Evolutionary conservation across 2,888 invertebrate genomes (phyloP), one percentile per base, ranked within the genome.

Genomic region (Limnephilus lunatus): DNA sequence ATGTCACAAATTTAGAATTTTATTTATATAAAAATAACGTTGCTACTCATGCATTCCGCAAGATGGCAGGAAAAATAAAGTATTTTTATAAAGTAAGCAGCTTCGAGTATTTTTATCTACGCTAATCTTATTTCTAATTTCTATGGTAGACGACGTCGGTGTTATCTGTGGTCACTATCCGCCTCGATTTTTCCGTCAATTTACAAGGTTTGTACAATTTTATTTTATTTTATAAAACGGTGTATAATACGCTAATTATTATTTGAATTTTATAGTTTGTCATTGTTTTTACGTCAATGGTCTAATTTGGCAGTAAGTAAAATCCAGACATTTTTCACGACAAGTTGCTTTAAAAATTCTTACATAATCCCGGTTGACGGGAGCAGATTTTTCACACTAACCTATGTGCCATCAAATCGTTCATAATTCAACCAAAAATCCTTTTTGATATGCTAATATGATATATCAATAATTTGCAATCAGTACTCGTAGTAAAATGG

Each of bases 301-400:
- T 7, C 25, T 82, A 82, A 30, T 82, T 82, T 32, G 25, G 25
- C 7, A 4, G 82, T 31, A 82, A 3, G 32, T 32, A 31, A 82
- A 82, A 82, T 82, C 32, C 5, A 32, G 30, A 32, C 32, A 82
- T 82, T 82, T 82, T 31, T 14, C 31, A 32, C 15, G 15, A 19
- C 32, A 82, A 82, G 30, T 48, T 44, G 86, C n/a, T 86, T 39
- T 48, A 44, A n/a, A 35, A 85, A 80, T 89, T 89, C 88, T 89
- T 89, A 89, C 88, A 89, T 89, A 89, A 89, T 44, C 88, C 88
- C 88, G 88, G 88, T 89, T 89, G 88, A 89, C 88, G 88, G 68
- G 88, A 83, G 32, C 25, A 14, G n/a, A 68, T 68, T 68, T 68
- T 68, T 68, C 68, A 68, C 68, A 68, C 68, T 68, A 68, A 68